These are phyloP conservation scores for Carollia perspicillata DNA, from an alignment of 2,113 vertebrate genomes.

Conservation along the genomic window DNA sequence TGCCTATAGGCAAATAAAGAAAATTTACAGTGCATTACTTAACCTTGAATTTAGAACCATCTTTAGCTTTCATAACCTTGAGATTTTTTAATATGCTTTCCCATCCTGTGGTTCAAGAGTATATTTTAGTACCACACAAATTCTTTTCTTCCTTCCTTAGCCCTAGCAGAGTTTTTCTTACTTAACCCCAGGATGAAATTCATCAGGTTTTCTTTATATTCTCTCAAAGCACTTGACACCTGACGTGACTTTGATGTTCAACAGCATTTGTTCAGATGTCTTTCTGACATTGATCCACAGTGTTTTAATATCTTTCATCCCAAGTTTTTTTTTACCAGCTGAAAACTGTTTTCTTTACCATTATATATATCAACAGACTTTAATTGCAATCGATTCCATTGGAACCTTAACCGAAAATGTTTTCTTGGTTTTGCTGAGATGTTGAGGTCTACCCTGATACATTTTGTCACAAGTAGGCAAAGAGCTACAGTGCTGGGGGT, in stretches of 20 bases:
- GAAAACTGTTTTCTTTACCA: conserved; percentile 30
- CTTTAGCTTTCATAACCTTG: neutral
- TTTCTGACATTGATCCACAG: conserved; percentile 4
- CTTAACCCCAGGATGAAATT: conserved; percentile 35
- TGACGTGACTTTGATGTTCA: conserved; percentile 23
- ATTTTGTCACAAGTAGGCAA: conserved; percentile 16
- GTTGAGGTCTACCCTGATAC: neutral
- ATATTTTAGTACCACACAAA: neutral
- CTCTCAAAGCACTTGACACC: conserved; percentile 28
- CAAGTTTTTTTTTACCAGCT: neutral
- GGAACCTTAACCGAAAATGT: conserved; percentile 36
- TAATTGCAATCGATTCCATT: conserved; percentile 10
- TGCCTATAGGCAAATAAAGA: conserved; percentile 37
- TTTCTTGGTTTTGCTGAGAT: conserved; percentile 8
- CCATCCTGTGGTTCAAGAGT: neutral
- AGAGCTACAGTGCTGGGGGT: neutral
- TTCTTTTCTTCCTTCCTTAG: neutral
- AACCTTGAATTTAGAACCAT: conserved; percentile 8
- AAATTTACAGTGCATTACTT: neutral
- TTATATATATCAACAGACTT: conserved; percentile 24
- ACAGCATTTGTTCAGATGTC: conserved; percentile 26
- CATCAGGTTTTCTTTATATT: conserved; percentile 37
- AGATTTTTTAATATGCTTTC: neutral
- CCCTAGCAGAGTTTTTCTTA: neutral
- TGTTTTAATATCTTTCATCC: conserved; percentile 26